These are phyloP conservation scores for Plecotus auritus DNA, from an alignment of 2,113 vertebrate genomes.

Conservation along the genomic window DNA sequence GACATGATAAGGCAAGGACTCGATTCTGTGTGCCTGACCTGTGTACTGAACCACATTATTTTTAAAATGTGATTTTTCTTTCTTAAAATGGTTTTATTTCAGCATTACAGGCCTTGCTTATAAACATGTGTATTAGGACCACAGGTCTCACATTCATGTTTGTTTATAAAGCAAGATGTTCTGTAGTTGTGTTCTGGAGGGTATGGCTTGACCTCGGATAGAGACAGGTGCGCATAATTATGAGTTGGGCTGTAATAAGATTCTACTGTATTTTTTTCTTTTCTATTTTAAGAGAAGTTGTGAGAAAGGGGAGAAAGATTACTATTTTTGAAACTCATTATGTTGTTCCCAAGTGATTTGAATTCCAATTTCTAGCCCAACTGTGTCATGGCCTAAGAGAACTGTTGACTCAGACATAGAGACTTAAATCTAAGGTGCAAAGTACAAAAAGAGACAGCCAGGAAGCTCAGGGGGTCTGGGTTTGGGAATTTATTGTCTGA, in stretches of 20 bases:
- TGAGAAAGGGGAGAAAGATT: background rate
- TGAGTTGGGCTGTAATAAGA: background rate
- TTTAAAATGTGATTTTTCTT: background rate
- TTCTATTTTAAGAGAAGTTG: background rate
- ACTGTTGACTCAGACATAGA: conserved; percentile 18
- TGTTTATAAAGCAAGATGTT: background rate
- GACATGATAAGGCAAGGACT: background rate
- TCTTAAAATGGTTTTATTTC: background rate
- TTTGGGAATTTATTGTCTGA: conserved; percentile 27
- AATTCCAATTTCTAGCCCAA: conserved; percentile 52
- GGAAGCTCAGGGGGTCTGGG: background rate
- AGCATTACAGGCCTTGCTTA: background rate
- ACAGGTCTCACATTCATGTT: background rate
- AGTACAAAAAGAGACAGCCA: background rate
- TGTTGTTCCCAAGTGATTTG: conserved; percentile 9
- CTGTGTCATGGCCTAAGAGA: conserved; percentile 33
- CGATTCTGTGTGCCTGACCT: background rate
- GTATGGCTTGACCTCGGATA: background rate
- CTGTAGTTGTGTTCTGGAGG: background rate
- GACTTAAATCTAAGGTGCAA: conserved; percentile 18
- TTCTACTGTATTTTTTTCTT: background rate
- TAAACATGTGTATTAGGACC: background rate
- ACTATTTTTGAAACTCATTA: conserved; percentile 49
- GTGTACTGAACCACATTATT: background rate
- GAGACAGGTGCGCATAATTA: background rate